phyloP scores from a whole-genome alignment of 2,888 invertebrate genomes.

The Athalia circularis region DNA sequence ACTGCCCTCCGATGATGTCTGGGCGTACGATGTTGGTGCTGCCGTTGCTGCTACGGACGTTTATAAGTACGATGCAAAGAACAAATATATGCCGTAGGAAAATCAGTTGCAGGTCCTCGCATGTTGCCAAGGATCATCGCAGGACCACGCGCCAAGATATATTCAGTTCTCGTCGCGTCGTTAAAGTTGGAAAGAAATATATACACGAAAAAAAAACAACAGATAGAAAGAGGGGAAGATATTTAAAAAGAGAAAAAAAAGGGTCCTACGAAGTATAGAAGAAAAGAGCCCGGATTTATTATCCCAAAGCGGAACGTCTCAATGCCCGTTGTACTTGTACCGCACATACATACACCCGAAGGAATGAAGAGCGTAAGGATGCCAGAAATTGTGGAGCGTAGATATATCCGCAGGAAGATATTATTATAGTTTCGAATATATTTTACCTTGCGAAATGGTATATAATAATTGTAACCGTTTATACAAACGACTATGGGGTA shows the following conservation, averaged over 20 bases:
- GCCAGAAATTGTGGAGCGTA: too few species aligned
- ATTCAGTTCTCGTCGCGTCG: constrained; percentile 27
- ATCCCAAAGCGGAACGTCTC: constrained; percentile 31
- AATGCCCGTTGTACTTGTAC: background rate
- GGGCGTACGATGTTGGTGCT: constrained; percentile 57
- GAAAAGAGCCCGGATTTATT: constrained; percentile 37
- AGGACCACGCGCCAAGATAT: constrained; percentile 53
- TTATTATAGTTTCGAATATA: too few species aligned
- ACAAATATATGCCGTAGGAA: constrained; percentile 59
- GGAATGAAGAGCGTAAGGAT: too few species aligned
- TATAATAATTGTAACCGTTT: constrained; percentile 30
- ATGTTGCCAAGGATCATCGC: constrained; percentile 33
- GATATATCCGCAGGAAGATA: too few species aligned
- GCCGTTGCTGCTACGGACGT: constrained; percentile 41
- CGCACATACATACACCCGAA: too few species aligned
- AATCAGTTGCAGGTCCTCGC: constrained; percentile 50
- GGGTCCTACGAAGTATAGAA: constrained; percentile 38
- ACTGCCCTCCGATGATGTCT: constrained; percentile 71
- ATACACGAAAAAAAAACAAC: constrained; percentile 17
- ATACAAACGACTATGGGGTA: too few species aligned
- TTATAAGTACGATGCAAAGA: constrained; percentile 57
- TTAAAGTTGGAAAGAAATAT: background rate
- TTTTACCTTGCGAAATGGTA: background rate
- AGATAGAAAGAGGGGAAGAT: constrained; percentile 36
- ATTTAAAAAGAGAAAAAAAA: constrained; percentile 49